Base-by-base conservation (phyloP, 2,113 vertebrate genomes). In the Seriola rivoliana region DNA sequence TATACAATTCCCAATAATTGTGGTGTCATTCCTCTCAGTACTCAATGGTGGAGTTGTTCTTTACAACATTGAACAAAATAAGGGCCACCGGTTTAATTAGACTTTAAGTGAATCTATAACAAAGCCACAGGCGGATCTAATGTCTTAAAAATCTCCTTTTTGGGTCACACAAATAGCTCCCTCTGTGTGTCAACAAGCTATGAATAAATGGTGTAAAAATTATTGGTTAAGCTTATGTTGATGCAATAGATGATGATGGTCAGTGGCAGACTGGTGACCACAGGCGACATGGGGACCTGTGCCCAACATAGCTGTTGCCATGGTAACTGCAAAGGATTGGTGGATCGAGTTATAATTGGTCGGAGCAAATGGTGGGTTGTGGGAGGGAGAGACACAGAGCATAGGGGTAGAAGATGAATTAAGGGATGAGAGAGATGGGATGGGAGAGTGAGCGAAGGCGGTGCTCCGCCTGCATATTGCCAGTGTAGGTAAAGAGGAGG, bases 321-420 rank as follows among this genome's bases (percentile, higher is more conserved):
- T 94, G 93, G 94, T 92, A 94, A 94, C 94, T 88, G 89, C 81
- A 86, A 87, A 87, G 79, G 79, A 88, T 77, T 75, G 89, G 90
- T 82, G 80, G 81, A 92, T 91, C 62, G 79, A 94, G 93, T 94
- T 94, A 92, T 94, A 93, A 94, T 94, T 94, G 92, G 94, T 90
- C 60, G 40, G 82, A 90, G 91, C 83, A 91, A 93, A 91, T 87
- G 89, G 87, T 88, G 81, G 90, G 91, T 67, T 92, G 92, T 91
- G 85, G 90, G 91, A 87, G 91, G 88, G 88, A 93, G 88, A 86
- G 81, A 91, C 84, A 64, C 71, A 8, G 89, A 89, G 90, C 75
- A 89, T 75, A 85, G 86, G 85, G 88, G 81, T 89, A 81, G 90
- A 90, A 86, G 88, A 91, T 90, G 85, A 90, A 94, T 92, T 89